phyloP scores from a whole-genome alignment of 2,888 invertebrate genomes.

The Hyalella azteca region DNA sequence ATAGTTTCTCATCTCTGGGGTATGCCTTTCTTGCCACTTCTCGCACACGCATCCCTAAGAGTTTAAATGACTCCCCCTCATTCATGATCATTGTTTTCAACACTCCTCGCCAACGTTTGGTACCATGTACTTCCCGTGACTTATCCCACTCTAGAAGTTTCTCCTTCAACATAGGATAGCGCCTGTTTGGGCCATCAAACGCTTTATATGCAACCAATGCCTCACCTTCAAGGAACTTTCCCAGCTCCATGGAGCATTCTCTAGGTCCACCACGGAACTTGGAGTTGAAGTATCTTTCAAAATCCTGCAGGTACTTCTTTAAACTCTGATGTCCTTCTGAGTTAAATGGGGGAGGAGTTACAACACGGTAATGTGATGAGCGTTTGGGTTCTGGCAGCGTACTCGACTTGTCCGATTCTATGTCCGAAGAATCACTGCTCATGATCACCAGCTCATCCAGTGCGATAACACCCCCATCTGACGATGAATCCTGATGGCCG shows the following conservation, averaged over 20 bases:
- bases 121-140: background rate
- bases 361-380: too few species aligned
- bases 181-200: background rate
- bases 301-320: background rate
- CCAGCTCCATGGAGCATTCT: background rate
- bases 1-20: background rate
- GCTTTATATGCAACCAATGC: background rate
- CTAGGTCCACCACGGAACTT: background rate
- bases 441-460: too few species aligned
- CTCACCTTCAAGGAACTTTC: background rate
- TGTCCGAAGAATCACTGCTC: too few species aligned
- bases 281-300: background rate
- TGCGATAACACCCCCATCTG: too few species aligned
- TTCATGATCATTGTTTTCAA: background rate
- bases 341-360: background rate
- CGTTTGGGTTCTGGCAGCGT: too few species aligned
- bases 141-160: background rate
- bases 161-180: background rate
- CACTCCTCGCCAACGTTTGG: background rate
- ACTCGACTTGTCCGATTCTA: too few species aligned
- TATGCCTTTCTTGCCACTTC: background rate
- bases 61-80: background rate
- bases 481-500: too few species aligned
- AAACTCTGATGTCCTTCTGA: background rate
- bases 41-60: background rate